A percentile compares a stretch with the other conserved stretches of the same genome.
Evolutionary conservation across 2,888 invertebrate species (phyloP).

Genomic region (Diploptera punctata): DNA sequence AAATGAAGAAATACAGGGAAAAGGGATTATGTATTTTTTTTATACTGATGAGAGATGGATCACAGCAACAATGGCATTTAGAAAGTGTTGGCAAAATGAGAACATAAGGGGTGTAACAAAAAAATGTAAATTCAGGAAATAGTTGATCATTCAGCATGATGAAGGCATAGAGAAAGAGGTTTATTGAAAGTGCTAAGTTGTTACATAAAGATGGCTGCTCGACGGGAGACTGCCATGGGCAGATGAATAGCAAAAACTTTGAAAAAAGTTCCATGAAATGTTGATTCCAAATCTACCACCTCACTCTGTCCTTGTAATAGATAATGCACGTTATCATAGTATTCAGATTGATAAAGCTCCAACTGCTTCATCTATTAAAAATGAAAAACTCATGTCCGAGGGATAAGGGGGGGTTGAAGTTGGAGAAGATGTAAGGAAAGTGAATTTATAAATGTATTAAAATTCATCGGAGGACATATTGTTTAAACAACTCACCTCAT

Average conservation of each 20-base stretch:
- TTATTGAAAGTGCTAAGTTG: background rate
- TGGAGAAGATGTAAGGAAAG: too few species aligned
- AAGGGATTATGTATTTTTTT: background rate
- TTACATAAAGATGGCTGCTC: background rate
- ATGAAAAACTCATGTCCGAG: too few species aligned
- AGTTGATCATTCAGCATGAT: background rate
- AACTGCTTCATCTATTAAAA: too few species aligned
- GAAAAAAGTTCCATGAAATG: background rate
- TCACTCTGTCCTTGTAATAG: too few species aligned
- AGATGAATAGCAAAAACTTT: conserved; percentile 3
- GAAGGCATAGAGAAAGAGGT: background rate
- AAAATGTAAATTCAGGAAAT: background rate
- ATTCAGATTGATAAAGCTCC: too few species aligned
- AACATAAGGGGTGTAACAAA: too few species aligned
- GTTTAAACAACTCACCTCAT: too few species aligned
- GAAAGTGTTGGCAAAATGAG: conserved; percentile 15
- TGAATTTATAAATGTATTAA: too few species aligned
- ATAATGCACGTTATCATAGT: background rate
- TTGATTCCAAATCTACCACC: background rate
- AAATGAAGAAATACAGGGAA: background rate
- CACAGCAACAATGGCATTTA: too few species aligned
- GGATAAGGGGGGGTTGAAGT: too few species aligned
- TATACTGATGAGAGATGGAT: background rate
- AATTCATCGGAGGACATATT: too few species aligned
- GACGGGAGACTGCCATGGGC: background rate